A percentile compares a stretch with the other conserved stretches of the same genome.
Conservation (phyloP, 2,113 vertebrate species). For the Melanocharis versteri region DNA sequence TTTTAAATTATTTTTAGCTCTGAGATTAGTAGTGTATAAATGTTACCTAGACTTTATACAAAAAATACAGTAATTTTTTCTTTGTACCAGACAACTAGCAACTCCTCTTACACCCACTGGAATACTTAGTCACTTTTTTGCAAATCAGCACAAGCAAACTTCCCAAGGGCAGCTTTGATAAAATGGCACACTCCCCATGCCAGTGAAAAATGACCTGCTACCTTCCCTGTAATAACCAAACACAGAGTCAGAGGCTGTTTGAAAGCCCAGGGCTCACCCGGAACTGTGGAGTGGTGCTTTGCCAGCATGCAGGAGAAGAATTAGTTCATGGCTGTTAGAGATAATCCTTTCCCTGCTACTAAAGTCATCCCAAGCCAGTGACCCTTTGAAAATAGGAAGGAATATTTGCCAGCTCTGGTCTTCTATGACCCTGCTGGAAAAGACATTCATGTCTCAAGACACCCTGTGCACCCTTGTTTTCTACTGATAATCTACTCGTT, state of each 20-base stretch:
- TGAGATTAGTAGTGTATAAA: not conserved
- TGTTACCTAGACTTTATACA: not conserved
- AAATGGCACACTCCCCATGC: not conserved
- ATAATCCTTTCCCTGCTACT: not conserved
- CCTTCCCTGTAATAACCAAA: not conserved
- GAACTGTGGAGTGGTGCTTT: not conserved
- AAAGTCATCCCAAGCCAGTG: not conserved
- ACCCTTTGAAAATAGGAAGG: not conserved
- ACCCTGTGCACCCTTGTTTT: not conserved
- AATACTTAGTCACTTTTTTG: not conserved
- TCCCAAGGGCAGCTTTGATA: not conserved
- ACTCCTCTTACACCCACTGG: not conserved
- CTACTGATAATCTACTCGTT: not conserved
- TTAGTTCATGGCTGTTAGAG: not conserved
- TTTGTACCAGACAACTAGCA: not conserved
- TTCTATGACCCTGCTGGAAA: not conserved
- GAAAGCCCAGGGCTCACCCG: not conserved
- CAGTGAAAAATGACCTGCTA: not conserved
- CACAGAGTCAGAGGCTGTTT: not conserved
- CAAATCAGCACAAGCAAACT: not conserved
- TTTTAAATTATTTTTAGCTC: slow-evolving; percentile 21
- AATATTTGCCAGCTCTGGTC: not conserved
- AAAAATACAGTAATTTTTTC: not conserved
- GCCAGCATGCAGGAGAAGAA: not conserved
- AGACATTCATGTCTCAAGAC: not conserved